Conservation (phyloP, 2,113 vertebrate genomes). For the Sula dactylatra region DNA sequence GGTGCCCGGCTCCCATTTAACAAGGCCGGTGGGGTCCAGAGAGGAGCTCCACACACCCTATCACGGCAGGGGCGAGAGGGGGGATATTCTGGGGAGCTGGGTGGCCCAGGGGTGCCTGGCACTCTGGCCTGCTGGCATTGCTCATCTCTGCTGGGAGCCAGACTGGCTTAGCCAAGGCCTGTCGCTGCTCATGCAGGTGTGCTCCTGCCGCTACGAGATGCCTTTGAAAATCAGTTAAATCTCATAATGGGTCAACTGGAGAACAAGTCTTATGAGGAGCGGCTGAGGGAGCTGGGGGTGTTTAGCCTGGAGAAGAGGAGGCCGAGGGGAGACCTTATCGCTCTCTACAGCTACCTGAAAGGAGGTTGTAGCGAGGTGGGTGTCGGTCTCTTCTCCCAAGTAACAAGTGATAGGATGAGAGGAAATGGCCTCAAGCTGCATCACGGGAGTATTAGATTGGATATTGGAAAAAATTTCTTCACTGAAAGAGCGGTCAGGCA, state of each 20-base stretch:
- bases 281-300: too few relatives aligned
- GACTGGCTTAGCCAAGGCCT: neutral
- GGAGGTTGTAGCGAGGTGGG: too few relatives aligned
- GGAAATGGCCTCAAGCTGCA: too few relatives aligned
- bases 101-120: neutral
- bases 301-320: too few relatives aligned
- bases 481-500: too few relatives aligned
- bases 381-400: too few relatives aligned
- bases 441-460: too few relatives aligned
- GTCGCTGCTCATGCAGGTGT: neutral
- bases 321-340: too few relatives aligned
- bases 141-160: neutral
- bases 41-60: neutral
- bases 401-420: too few relatives aligned
- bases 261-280: too few relatives aligned
- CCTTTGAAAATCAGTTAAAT: fast-evolving
- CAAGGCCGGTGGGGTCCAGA: neutral
- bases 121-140: neutral
- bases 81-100: neutral
- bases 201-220: neutral
- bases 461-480: too few relatives aligned
- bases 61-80: fast-evolving
- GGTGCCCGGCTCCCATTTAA: neutral
- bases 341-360: too few relatives aligned
- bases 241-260: neutral